Evolutionary conservation across 2,888 invertebrate species (phyloP).

Genomic region (Hypsopygia costalis): DNA sequence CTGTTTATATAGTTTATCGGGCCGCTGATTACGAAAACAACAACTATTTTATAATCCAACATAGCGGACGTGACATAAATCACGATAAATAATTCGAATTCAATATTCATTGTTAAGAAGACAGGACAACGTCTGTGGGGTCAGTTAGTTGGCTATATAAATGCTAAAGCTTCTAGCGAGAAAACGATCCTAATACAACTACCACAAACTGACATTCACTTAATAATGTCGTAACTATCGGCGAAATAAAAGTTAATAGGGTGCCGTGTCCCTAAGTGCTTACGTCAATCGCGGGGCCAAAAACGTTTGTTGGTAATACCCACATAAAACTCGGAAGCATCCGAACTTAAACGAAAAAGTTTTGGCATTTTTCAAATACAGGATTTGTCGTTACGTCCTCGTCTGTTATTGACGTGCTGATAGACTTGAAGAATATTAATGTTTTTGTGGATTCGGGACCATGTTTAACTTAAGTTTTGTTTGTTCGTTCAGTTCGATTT

Average conservation of each 20-base stretch:
- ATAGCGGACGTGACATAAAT: no score
- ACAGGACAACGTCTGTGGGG: no score
- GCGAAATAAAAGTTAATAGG: background rate
- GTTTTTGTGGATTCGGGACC: slow-evolving; percentile 27
- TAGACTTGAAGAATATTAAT: slow-evolving; percentile 23
- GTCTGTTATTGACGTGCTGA: slow-evolving; percentile 25
- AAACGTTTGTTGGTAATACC: slow-evolving; percentile 53
- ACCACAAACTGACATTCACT: no score
- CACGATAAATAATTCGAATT: no score
- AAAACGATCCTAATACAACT: no score
- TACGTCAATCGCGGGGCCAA: slow-evolving; percentile 36
- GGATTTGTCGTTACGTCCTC: slow-evolving; percentile 38
- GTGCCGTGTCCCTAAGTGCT: slow-evolving; percentile 12
- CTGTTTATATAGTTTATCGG: no score
- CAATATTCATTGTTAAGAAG: no score
- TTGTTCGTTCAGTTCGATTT: background rate
- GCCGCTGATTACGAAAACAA: no score
- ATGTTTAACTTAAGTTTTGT: slow-evolving; percentile 6
- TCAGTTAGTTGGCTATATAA: no score
- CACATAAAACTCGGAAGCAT: slow-evolving; percentile 50
- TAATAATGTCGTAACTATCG: no score
- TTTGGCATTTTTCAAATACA: slow-evolving; percentile 18
- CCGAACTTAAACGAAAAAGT: slow-evolving; percentile 38
- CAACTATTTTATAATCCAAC: no score
- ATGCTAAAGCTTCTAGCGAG: no score